Evolutionary conservation across 2,797 vertebrate species (phyloP).

Genomic region (Fratercula arctica): DNA sequence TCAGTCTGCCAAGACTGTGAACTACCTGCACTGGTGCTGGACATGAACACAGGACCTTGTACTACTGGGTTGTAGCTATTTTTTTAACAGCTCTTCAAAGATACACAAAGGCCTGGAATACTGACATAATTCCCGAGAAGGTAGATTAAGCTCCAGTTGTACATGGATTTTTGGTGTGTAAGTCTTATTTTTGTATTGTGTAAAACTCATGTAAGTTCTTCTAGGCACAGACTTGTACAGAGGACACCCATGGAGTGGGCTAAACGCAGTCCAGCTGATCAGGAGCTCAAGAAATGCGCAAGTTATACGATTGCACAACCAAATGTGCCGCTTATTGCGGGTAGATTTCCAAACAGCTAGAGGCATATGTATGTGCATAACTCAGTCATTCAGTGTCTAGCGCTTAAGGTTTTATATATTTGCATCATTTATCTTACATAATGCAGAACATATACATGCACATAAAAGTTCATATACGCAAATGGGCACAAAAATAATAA

Average conservation of each 20-base stretch:
- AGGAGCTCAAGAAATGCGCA: not conserved
- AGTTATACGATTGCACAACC: not conserved
- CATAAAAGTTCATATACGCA: not conserved
- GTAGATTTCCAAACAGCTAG: not conserved
- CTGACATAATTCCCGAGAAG: not conserved
- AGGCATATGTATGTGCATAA: not conserved
- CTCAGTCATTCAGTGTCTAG: not conserved
- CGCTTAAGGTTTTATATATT: not conserved
- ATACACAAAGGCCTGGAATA: not conserved
- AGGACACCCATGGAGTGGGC: not conserved
- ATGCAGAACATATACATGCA: not conserved
- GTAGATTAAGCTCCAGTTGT: not conserved
- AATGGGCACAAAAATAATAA: not conserved
- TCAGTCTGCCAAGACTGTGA: not conserved
- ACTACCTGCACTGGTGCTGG: not conserved
- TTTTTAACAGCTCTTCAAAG: constrained; percentile 6
- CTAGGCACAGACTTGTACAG: not conserved
- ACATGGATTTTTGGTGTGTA: not conserved
- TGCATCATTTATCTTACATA: not conserved
- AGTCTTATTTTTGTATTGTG: not conserved
- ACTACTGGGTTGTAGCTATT: not conserved
- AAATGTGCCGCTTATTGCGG: not conserved
- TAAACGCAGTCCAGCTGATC: not conserved
- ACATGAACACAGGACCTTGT: not conserved
- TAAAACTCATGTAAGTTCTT: not conserved